A percentile compares a stretch with the other conserved stretches of the same genome.
These are phyloP conservation scores for Rhogogaster chlorosoma DNA, from an alignment of 2,888 invertebrate genomes.

Conservation along the genomic window DNA sequence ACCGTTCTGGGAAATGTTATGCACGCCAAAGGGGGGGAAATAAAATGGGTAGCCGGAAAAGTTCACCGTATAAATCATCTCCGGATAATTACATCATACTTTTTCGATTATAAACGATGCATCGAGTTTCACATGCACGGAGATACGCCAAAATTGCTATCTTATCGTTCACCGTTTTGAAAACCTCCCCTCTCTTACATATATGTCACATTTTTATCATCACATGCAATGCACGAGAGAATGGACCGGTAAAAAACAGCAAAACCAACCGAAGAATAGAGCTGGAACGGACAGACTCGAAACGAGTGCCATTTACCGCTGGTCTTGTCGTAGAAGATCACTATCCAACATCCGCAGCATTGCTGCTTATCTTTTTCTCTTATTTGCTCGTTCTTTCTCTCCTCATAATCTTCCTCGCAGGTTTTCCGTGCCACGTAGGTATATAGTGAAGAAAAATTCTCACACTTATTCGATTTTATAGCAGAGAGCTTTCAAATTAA, in stretches of 20 bases:
- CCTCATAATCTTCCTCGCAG: neutral
- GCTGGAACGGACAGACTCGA: constrained; percentile 11
- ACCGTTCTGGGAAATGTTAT: constrained; percentile 41
- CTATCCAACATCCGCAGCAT: constrained; percentile 18
- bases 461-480: constrained; percentile 47
- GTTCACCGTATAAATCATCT: neutral
- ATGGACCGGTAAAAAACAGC: neutral
- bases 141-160: neutral
- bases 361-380: neutral
- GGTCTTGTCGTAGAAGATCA: neutral
- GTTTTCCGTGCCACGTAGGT: neutral
- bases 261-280: neutral
- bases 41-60: constrained; percentile 19
- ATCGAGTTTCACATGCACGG: neutral
- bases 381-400: neutral
- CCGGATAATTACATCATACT: neutral
- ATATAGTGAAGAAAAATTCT: neutral
- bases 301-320: constrained; percentile 14
- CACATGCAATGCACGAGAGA: neutral
- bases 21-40: constrained; percentile 37
- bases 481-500: constrained; percentile 39
- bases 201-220: too few species aligned
- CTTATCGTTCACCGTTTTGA: neutral
- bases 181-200: neutral
- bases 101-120: constrained; percentile 5